These are phyloP conservation scores for Octodonta nipae DNA, from an alignment of 2,888 invertebrate species.

Conservation along the genomic window DNA sequence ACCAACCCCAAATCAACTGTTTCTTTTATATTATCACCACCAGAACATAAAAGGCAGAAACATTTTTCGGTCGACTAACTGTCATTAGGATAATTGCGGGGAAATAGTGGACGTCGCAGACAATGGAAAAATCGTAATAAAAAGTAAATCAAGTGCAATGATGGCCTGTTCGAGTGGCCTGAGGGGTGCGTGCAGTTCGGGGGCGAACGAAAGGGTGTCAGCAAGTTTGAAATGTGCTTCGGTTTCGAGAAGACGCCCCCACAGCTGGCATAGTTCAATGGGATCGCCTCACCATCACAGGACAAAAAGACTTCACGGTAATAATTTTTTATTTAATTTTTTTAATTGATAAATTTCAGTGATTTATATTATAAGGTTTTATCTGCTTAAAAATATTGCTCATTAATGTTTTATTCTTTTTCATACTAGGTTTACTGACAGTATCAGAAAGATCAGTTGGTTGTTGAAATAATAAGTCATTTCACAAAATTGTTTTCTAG, in stretches of 20 bases:
- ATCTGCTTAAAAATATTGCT: too few species aligned
- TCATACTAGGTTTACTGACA: too few species aligned
- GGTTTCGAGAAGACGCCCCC: slow-evolving; percentile 26
- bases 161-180: slow-evolving; percentile 17
- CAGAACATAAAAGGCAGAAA: too few species aligned
- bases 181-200: slow-evolving; percentile 2
- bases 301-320: background rate
- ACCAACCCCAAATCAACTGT: background rate
- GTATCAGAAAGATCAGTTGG: too few species aligned
- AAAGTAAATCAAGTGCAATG: too few species aligned
- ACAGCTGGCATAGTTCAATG: slow-evolving; percentile 33
- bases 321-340: background rate
- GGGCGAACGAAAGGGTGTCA: slow-evolving; percentile 16
- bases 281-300: slow-evolving; percentile 17
- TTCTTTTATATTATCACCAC: background rate
- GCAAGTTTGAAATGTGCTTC: slow-evolving; percentile 13
- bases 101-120: too few species aligned
- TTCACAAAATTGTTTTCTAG: too few species aligned
- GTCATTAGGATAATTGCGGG: too few species aligned
- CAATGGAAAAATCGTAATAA: too few species aligned
- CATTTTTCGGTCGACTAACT: too few species aligned
- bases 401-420: too few species aligned
- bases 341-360: background rate
- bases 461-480: too few species aligned
- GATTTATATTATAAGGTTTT: background rate